Base-by-base conservation (phyloP, 2,888 invertebrate genomes). In the Gibbula magus region DNA sequence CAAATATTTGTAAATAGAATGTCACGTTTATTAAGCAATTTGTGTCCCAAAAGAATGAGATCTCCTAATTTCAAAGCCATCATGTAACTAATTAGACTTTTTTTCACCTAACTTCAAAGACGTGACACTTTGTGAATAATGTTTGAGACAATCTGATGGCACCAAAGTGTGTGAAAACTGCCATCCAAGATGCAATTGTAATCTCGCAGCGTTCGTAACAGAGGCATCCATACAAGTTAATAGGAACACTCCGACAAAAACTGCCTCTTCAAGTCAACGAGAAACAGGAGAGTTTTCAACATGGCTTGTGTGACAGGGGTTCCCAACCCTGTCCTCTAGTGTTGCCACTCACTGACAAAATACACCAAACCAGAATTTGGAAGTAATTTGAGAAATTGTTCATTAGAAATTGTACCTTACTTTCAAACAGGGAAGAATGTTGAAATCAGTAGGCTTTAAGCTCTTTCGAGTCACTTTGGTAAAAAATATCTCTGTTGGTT, bases 341-440 rank as follows among this genome's bases (percentile, higher is more conserved):
- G 45, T 45, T 45, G 45, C 45, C 45, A 45, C 4, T 10, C 10
- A 13, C 10, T 45, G 45, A 7, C 45, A 5, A 13, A 45, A 45
- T 70, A 35, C 35, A 70, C 35, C 70, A n/a, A 39, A 70, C 35
- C 39, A 39, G 20, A 32, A 20, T 39, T 39, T 70, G 35, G 35
- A 67, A 67, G 67, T 32, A 67, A 67, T 67, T 70, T 18, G 16
- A 70, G 70, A 70, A 70, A 70, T 70, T 70, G 70, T 70, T 70
- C 39, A 39, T 70, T 70, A 70, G n/a, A 70, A 32, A 10, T 39
- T 70, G 16, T 18, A 39, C 32, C 35, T 39, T 70, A 29, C 45
- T 13, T 45, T 45, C 45, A 45, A 45, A 45, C 45, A 45, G 45
- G 1, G 10, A 45, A 45, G 45, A 45, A 45, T 45, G 8, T 45